Conservation (phyloP, 1,140 invertebrate genomes). For the Brachionus paranguensis region DNA sequence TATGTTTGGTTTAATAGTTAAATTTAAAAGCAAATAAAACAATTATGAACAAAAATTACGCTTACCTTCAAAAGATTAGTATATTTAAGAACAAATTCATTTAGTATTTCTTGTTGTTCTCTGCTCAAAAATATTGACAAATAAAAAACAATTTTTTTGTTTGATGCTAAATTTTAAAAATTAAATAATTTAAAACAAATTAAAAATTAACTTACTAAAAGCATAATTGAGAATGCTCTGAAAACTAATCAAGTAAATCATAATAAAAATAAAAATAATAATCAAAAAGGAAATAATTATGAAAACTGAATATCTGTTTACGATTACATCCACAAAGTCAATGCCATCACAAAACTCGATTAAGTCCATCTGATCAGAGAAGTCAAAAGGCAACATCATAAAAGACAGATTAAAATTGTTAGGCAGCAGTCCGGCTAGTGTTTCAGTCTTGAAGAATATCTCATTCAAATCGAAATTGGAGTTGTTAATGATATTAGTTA, state of each 20-base stretch:
- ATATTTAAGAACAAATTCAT: background rate
- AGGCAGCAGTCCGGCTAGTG: background rate
- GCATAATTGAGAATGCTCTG: background rate
- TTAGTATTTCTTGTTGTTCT: background rate
- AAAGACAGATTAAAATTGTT: background rate
- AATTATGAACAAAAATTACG: no score
- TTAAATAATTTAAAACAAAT: background rate
- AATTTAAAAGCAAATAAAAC: no score
- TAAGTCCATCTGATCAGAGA: background rate
- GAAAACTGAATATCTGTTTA: background rate
- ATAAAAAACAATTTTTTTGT: conserved; percentile 1
- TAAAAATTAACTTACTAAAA: background rate
- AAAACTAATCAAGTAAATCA: background rate
- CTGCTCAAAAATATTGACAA: background rate
- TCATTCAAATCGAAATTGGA: conserved; percentile 12
- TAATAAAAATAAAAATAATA: background rate
- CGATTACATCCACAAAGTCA: background rate
- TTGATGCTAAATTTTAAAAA: background rate
- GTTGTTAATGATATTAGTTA: background rate
- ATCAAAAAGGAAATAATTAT: background rate
- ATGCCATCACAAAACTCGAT: background rate
- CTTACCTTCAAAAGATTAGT: background rate
- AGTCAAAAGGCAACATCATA: background rate
- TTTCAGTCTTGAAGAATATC: conserved; percentile 6
- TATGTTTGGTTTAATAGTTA: no score